These are phyloP conservation scores for Drosophila parthenogenetica DNA, from an alignment of 2,888 invertebrate genomes.

Conservation along the genomic window DNA sequence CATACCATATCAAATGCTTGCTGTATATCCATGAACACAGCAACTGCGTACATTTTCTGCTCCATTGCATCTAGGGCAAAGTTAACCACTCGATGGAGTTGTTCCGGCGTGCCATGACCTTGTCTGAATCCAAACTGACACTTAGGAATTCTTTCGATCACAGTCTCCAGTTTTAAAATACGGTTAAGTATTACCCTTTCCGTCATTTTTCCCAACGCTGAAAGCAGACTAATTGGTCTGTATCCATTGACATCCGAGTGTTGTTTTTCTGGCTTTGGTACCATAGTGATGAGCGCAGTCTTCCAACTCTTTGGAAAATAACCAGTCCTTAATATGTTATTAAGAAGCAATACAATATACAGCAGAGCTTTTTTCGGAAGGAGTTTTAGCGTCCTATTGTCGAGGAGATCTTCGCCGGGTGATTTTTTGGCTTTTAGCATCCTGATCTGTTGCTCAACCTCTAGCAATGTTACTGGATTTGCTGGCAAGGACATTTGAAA, in stretches of 20 bases:
- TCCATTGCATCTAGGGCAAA: slow-evolving; percentile 12
- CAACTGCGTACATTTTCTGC: slow-evolving; percentile 10
- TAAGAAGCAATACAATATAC: slow-evolving; percentile 18
- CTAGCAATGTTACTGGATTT: slow-evolving; percentile 14
- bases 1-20: slow-evolving; percentile 14
- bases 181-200: slow-evolving; percentile 7
- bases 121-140: slow-evolving; percentile 18
- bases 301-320: slow-evolving; percentile 28
- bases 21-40: slow-evolving; percentile 6
- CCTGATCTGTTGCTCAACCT: slow-evolving; percentile 7
- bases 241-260: slow-evolving; percentile 8
- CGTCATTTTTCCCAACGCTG: slow-evolving; percentile 10
- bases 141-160: slow-evolving; percentile 2
- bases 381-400: slow-evolving; percentile 22
- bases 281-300: slow-evolving; percentile 13
- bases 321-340: slow-evolving; percentile 15
- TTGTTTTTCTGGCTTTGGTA: slow-evolving; percentile 17
- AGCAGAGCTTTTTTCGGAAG: slow-evolving; percentile 17
- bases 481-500: slow-evolving; percentile 21
- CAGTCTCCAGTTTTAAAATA: not conserved
- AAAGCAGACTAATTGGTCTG: slow-evolving; percentile 10
- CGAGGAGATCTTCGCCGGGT: slow-evolving; percentile 10
- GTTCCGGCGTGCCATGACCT: slow-evolving; percentile 18
- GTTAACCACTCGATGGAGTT: slow-evolving; percentile 9
- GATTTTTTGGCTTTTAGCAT: slow-evolving; percentile 18